Conservation (phyloP, 2,113 vertebrate species). For the Donacobius atricapilla region DNA sequence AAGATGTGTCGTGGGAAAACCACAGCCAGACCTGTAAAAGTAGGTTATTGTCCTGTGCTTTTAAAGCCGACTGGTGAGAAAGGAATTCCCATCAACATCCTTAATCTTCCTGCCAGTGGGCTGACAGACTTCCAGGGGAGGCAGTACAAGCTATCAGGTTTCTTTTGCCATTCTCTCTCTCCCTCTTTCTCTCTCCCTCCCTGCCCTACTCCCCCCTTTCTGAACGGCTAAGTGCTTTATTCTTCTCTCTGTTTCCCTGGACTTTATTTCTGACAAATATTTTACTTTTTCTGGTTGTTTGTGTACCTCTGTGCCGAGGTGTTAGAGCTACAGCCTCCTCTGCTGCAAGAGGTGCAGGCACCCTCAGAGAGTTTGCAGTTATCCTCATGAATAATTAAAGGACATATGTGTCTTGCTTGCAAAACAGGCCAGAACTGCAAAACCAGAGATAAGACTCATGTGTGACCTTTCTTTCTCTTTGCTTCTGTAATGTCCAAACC, state of each 20-base stretch:
- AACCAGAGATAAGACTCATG: not conserved
- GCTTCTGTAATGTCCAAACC: not conserved
- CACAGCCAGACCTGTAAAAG: not conserved
- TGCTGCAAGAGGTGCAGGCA: not conserved
- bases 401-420: not conserved
- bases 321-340: not conserved
- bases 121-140: not conserved
- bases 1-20: not conserved
- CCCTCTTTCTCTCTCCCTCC: not conserved
- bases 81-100: conserved; percentile 17
- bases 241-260: not conserved
- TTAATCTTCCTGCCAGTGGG: conserved; percentile 1
- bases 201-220: not conserved
- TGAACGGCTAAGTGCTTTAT: not conserved
- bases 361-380: not conserved
- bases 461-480: not conserved
- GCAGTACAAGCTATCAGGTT: not conserved
- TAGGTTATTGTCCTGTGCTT: conserved; percentile 5
- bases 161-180: not conserved
- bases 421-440: not conserved
- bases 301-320: not conserved
- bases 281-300: not conserved
- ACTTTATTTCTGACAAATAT: not conserved
- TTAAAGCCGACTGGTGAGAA: not conserved
- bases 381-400: conserved; percentile 37